Percentiles rank a stretch among this genome's conserved stretches.
Conservation (phyloP, 2,113 vertebrate genomes). For the Serinus canaria region DNA sequence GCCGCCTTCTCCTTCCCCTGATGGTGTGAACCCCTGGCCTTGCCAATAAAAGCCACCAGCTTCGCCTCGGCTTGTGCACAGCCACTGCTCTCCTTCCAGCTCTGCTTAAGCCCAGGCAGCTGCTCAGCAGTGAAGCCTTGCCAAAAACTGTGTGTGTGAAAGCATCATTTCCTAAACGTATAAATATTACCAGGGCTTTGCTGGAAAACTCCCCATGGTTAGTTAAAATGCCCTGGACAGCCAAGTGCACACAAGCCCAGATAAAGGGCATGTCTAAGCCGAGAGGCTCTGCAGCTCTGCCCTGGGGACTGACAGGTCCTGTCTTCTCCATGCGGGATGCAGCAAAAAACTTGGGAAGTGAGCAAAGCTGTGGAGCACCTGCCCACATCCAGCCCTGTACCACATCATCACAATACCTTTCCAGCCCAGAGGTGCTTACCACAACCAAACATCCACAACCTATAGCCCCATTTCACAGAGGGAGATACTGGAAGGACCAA, state of each 20-base stretch:
- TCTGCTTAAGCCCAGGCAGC: slow-evolving; percentile 42
- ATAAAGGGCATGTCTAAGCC: background rate
- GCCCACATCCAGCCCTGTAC: background rate
- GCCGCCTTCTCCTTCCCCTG: background rate
- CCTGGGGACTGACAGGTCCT: background rate
- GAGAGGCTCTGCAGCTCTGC: background rate
- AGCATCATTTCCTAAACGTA: slow-evolving; percentile 55
- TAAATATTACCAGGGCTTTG: slow-evolving; percentile 61
- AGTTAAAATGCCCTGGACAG: slow-evolving; percentile 18
- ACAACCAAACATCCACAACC: background rate
- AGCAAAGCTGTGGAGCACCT: background rate
- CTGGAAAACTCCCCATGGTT: slow-evolving; percentile 45
- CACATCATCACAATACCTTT: background rate
- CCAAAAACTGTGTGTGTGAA: slow-evolving; percentile 58
- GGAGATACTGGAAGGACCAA: background rate
- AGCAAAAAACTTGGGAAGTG: background rate
- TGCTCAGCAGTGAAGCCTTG: slow-evolving; percentile 54
- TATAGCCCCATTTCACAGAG: background rate
- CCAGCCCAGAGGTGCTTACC: background rate
- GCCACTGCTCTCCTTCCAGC: slow-evolving; percentile 12
- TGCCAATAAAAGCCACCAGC: slow-evolving; percentile 52
- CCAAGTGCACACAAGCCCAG: background rate
- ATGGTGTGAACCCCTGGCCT: background rate
- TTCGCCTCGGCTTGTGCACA: background rate
- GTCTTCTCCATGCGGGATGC: background rate